These are phyloP conservation scores for Drosophila engyochracea DNA, from an alignment of 2,888 invertebrate genomes.

Conservation along the genomic window DNA sequence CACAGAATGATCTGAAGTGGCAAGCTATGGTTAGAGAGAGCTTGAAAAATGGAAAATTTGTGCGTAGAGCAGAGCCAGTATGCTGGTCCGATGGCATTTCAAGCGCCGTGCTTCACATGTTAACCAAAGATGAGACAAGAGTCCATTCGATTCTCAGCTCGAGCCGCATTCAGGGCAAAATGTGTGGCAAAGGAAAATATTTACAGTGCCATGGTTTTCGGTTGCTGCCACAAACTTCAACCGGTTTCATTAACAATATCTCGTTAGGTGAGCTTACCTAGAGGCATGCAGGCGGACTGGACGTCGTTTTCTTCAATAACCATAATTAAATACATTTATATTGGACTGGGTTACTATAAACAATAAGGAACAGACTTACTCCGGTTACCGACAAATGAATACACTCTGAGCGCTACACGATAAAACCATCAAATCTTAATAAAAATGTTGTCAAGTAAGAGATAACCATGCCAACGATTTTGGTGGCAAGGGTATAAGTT, in stretches of 20 bases:
- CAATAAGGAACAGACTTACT: slow-evolving; percentile 4
- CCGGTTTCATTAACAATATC: slow-evolving; percentile 64
- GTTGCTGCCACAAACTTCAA: slow-evolving; percentile 40
- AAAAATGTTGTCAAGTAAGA: neutral
- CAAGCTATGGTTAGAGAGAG: slow-evolving; percentile 46
- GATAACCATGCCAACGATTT: neutral
- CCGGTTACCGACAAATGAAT: neutral
- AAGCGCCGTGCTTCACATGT: slow-evolving; percentile 73
- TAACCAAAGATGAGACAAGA: slow-evolving; percentile 36
- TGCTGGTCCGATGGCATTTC: slow-evolving; percentile 44
- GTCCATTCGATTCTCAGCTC: slow-evolving; percentile 34
- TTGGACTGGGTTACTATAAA: slow-evolving; percentile 12
- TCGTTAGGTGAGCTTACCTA: slow-evolving; percentile 37
- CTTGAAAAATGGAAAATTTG: slow-evolving; percentile 29
- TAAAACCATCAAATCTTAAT: neutral
- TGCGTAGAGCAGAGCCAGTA: slow-evolving; percentile 35
- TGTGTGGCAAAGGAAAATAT: slow-evolving; percentile 61
- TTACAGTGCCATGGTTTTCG: slow-evolving; percentile 53
- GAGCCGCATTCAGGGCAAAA: slow-evolving; percentile 30
- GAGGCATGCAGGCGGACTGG: slow-evolving; percentile 6
- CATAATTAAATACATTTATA: slow-evolving; percentile 61
- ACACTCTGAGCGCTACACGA: neutral
- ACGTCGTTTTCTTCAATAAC: slow-evolving; percentile 47
- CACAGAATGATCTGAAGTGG: slow-evolving; percentile 73
- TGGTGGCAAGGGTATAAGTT: neutral